These are phyloP conservation scores for Noturus placidus DNA, from an alignment of 2,113 vertebrate genomes.

Conservation along the genomic window DNA sequence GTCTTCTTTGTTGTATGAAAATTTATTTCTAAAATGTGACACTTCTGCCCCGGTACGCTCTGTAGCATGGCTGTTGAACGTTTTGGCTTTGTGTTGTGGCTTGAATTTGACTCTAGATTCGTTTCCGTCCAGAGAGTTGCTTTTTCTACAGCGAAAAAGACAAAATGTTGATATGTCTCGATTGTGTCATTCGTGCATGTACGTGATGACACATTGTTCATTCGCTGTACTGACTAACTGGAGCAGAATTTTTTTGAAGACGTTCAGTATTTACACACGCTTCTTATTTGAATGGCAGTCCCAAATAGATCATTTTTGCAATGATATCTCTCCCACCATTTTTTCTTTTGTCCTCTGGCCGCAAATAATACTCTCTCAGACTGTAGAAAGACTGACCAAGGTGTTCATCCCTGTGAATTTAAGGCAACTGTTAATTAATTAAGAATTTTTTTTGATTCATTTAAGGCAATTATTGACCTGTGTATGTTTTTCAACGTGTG, in stretches of 20 bases:
- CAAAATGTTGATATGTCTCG: neutral
- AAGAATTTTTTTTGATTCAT: neutral
- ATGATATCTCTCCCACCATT: neutral
- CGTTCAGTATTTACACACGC: too few relatives aligned
- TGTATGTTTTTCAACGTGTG: neutral
- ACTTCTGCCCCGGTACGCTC: slow-evolving; percentile 17
- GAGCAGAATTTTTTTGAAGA: neutral
- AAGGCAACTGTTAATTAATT: neutral
- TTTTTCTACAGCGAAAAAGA: neutral
- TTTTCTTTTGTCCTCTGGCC: neutral
- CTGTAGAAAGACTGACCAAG: neutral
- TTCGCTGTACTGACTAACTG: neutral
- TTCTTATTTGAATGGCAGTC: neutral
- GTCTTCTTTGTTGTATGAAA: slow-evolving; percentile 42
- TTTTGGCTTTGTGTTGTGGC: neutral
- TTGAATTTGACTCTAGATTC: neutral
- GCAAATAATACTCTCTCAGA: neutral
- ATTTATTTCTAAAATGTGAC: slow-evolving; percentile 49
- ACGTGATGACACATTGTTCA: neutral
- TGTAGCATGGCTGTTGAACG: slow-evolving; percentile 16
- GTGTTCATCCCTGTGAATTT: neutral
- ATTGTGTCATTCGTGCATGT: neutral
- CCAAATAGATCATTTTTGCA: neutral
- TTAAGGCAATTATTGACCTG: neutral
- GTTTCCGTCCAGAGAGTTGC: neutral